Base-by-base conservation (phyloP, 1,140 invertebrate genomes). In the Drosophila subobscura region DNA sequence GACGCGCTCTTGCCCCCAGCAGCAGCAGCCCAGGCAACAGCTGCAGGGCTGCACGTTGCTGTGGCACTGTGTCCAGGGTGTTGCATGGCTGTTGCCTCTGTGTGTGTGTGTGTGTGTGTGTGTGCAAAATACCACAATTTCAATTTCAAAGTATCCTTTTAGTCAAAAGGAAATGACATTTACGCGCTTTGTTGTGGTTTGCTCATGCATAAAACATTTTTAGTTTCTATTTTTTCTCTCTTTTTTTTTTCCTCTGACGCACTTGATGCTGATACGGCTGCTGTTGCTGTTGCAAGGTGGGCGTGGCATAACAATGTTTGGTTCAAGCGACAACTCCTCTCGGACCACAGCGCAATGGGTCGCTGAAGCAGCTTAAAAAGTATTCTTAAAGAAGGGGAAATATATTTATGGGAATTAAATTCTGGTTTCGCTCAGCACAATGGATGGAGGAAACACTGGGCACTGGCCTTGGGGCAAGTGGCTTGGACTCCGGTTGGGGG, bases 81-180 rank as follows among this genome's bases (percentile, higher is more conserved):
- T 54, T 20, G 46, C 6, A 22, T 40, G 41, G 2, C 37, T 63
- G 40, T 29, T 27, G 45, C 10, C 8, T 44, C 33, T 59, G 46
- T 47, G 29, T 49, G 46, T 40, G 57, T 70, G 53, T 58, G 61
- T 57, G 59, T 53, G 41, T 42, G 55, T 59, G 51, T 74, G 64
- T 71, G 72, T 56, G 57, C 58, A 75, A 78, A 81, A 81, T 76
- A 79, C 83, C 83, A 88, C 83, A 88, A 88, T 88, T 88, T 88
- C 78, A 88, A 88, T 88, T 88, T 88, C 83, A 88, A 88, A 88
- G 83, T 88, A 88, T 88, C 84, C 83, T 88, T 88, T 88, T 88
- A 88, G 83, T 81, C 74, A 70, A 85, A 88, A 78, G 83, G 83
- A 88, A 88, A 88, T 88, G 83, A 88, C 83, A 88, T 88, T 88